Evolutionary conservation across 2,888 invertebrate species (phyloP), one percentile per base, ranked within the genome.

Genomic region (Boloria selene): DNA sequence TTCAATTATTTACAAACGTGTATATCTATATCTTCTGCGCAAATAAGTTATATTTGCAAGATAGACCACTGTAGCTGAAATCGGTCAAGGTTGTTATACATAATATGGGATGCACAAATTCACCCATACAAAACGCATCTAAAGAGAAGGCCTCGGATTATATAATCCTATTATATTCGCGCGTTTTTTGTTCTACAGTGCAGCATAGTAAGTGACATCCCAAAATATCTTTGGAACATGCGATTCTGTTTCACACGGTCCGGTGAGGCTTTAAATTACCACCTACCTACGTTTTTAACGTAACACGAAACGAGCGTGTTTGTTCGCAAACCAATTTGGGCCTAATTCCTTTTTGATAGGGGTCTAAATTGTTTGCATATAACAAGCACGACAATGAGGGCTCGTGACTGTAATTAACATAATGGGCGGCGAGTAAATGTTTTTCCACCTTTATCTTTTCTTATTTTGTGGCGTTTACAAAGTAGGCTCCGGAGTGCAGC

Each of bases 401-500:
- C 69, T 68, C 71, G 69, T 72, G 72, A 73, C 74, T 68, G 76
- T 82, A 84, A 84, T 85, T 83, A 84, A 75, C 82, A 80, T 84
- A 83, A 84, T 81, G 81, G 79, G 73, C 72, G 74, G 75, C 71
- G 68, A 75, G 77, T 77, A 78, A 83, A 81, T 79, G 79, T 82
- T 84, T 79, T 83, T 81, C 77, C 72, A 78, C 78, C 77, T 80
- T 79, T 80, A 79, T 79, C 77, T 80, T 78, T 76, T 69, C 71
- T 74, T 78, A 75, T 75, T 77, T 74, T 76, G 74, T 77, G 76
- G 73, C 78, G 72, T 74, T 75, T 75, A 77, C 78, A 77, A 79
- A 81, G 79, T 77, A 76, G 74, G 72, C 70, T 67, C 74, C 62
- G 68, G 62, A 59, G 64, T 59, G 65, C 69, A 68, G 60, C 68